Evolutionary conservation across 2,113 vertebrate genomes (phyloP).

Genomic region (Aleadryas rufinucha): DNA sequence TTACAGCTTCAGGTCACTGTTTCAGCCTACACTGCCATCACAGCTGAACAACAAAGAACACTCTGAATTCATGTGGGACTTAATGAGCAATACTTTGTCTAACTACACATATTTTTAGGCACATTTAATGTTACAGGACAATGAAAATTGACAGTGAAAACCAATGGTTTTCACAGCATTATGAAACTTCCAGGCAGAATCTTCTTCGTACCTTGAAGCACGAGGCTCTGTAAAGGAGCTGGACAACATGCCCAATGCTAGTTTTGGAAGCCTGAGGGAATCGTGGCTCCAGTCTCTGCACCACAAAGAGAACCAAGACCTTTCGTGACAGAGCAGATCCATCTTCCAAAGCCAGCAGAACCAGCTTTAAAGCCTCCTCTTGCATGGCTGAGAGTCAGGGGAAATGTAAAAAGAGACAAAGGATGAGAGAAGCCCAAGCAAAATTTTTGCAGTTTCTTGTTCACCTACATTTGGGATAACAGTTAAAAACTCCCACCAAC

Average conservation of each 20-base stretch:
- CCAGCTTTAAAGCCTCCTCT: slow-evolving; percentile 95
- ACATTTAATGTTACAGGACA: background rate
- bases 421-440: background rate
- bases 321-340: slow-evolving; percentile 95
- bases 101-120: background rate
- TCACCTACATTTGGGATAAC: background rate
- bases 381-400: slow-evolving; percentile 84
- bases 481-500: background rate
- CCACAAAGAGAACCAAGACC: slow-evolving; percentile 96
- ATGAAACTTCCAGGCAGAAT: background rate
- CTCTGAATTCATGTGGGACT: background rate
- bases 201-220: slow-evolving; percentile 89
- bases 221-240: slow-evolving; percentile 96
- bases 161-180: background rate
- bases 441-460: background rate
- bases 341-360: slow-evolving; percentile 93
- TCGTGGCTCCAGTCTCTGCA: slow-evolving; percentile 94
- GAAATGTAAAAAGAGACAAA: background rate
- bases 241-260: slow-evolving; percentile 97
- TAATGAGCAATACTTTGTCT: background rate
- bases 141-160: background rate
- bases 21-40: background rate
- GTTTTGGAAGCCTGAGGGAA: slow-evolving; percentile 98
- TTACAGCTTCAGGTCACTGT: background rate
- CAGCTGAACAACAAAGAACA: background rate